phyloP scores from a whole-genome alignment of 2,888 invertebrate genomes.

The Eupeodes latifasciatus region DNA sequence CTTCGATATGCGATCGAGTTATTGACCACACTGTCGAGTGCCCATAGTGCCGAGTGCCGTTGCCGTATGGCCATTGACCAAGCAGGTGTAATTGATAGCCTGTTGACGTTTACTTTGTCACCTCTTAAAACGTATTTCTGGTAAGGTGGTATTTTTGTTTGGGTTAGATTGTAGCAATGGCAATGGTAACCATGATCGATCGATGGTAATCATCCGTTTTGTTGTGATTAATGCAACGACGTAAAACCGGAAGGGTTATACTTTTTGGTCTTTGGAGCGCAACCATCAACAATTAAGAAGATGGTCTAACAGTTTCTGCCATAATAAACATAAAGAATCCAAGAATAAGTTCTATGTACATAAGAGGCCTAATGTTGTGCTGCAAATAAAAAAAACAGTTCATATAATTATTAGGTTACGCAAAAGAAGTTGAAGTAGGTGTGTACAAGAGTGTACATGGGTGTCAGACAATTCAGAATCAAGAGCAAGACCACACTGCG shows the following conservation, averaged over 20 bases:
- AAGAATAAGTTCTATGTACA: background rate
- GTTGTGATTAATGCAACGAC: constrained; percentile 3
- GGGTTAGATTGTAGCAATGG: background rate
- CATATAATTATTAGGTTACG: constrained; percentile 74
- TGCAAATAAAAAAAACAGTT: constrained; percentile 65
- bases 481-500: constrained; percentile 52
- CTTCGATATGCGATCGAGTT: constrained; percentile 49
- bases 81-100: constrained; percentile 44
- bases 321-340: background rate
- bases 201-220: constrained; percentile 1
- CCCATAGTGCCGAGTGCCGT: background rate
- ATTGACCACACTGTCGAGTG: constrained; percentile 39
- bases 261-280: constrained; percentile 29
- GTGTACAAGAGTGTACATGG: constrained; percentile 44
- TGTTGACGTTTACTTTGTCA: constrained; percentile 30
- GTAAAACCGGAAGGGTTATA: constrained; percentile 12
- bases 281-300: background rate
- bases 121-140: background rate
- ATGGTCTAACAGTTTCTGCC: background rate
- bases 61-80: constrained; percentile 4
- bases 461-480: constrained; percentile 32
- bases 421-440: constrained; percentile 37
- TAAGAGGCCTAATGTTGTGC: background rate
- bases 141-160: background rate
- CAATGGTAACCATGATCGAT: background rate